Conservation (phyloP, 2,113 vertebrate species). For the Puma concolor region DNA sequence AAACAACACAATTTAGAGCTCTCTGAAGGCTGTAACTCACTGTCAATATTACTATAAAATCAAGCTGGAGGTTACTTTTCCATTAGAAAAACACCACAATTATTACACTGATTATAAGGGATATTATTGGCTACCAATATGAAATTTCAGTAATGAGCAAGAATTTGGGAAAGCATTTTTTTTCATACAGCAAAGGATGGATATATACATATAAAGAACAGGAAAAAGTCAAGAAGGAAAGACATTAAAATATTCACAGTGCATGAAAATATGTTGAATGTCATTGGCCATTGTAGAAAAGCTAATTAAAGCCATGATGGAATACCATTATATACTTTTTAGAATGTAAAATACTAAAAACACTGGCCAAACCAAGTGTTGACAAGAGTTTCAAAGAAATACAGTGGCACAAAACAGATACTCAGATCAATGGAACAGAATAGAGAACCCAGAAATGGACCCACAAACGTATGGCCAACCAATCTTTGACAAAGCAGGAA, state of each 20-base stretch:
- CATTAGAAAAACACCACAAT: background rate
- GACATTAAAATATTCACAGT: background rate
- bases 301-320: background rate
- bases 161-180: background rate
- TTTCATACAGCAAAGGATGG: background rate
- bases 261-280: background rate
- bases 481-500: too few species aligned
- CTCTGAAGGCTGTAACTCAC: background rate
- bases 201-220: background rate
- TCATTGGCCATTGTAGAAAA: background rate
- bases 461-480: too few species aligned
- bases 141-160: background rate
- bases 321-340: background rate
- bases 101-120: background rate
- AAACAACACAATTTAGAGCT: background rate
- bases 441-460: too few species aligned
- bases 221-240: background rate
- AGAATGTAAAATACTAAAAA: slow-evolving; percentile 16
- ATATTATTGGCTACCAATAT: background rate
- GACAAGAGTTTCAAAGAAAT: background rate
- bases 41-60: background rate
- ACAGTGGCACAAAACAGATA: too few species aligned
- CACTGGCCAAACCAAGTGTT: background rate
- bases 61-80: background rate
- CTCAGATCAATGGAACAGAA: too few species aligned